Base-by-base conservation (phyloP, 2,113 vertebrate genomes). In the Salvelinus namaycush region DNA sequence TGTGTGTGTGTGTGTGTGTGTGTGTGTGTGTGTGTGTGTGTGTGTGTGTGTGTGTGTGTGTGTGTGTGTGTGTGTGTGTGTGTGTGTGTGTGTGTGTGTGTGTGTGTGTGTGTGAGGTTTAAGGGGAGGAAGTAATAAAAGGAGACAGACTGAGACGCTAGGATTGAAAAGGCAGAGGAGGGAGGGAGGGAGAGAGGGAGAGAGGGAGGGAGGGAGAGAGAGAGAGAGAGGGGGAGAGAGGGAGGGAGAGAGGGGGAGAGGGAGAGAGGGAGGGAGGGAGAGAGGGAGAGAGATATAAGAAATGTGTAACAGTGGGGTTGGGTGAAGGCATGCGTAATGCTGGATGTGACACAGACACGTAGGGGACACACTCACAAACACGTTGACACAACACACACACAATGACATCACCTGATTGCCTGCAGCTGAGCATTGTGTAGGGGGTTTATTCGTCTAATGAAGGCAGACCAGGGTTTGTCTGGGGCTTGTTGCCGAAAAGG, bases 371-470 rank as follows among this genome's bases (percentile, higher is more conserved):
- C 68, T 5, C 68, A 22, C 34, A 77, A 69, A 34, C 72, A 72
- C 31, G 51, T 9, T 16, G 66, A 24, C 18, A 31, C 51, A 20
- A 76, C 70, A 29, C 75, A 66, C 26, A 24, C 31, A 48, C 39
- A 18, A n/a, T n/a, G 31, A 3, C 16, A 59, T 79, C 74, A 69
- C 76, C 77, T 79, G 76, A 87, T 81, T 76, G 75, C 70, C 77
- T 75, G 75, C 75, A 80, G n/a, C 12, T 6, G 31, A 77, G 74
- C 29, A 8, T 73, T 84, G 76, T 79, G 84, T 34, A 77, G 64
- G 20, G 69, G 3, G 81, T 84, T 83, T 84, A 90, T 86, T 81
- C 75, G 75, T 14, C 70, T 84, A 85, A 84, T 88, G 84, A 87
- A 86, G 73, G 62, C 29, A 3, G 16, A 69, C 22, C 77, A 76